Conservation (phyloP, 1,140 invertebrate genomes). For the Drosophila nikananu region DNA sequence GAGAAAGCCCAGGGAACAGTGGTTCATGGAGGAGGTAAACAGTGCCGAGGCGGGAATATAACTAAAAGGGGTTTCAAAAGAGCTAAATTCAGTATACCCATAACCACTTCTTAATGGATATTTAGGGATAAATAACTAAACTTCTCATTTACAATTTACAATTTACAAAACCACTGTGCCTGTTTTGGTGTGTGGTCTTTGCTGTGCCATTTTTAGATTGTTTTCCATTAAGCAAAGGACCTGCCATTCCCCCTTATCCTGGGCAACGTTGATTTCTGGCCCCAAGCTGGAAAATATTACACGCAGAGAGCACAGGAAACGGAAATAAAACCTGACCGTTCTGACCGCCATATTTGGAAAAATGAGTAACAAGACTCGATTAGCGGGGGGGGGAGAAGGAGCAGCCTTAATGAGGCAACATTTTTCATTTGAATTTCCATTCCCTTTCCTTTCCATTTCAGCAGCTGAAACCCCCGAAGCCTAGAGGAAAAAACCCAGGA, state of each 20-base stretch:
- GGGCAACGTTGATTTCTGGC: conserved; percentile 1
- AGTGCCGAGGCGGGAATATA: background rate
- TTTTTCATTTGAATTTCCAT: background rate
- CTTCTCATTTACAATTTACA: background rate
- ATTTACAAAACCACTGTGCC: conserved; percentile 9
- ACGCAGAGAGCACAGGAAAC: conserved; percentile 12
- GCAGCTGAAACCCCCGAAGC: background rate
- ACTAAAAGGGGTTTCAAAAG: too few species aligned
- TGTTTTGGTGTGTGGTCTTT: too few species aligned
- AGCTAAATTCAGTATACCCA: too few species aligned
- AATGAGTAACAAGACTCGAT: conserved; percentile 57
- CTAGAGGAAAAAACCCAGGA: background rate
- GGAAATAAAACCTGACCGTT: conserved; percentile 31
- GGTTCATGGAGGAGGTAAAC: background rate
- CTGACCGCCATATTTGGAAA: conserved; percentile 54
- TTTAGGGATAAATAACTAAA: background rate
- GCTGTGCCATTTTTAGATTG: conserved; percentile 45
- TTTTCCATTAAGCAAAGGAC: conserved; percentile 60
- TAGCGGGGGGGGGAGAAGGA: background rate
- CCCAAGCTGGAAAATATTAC: conserved; percentile 55
- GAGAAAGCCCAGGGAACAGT: conserved; percentile 19
- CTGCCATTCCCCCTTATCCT: background rate
- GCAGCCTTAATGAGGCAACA: conserved; percentile 8
- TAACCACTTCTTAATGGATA: too few species aligned
- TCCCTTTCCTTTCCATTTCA: background rate